Base-by-base conservation (phyloP, 2,888 invertebrate species). In the Chironomus tentans region DNA sequence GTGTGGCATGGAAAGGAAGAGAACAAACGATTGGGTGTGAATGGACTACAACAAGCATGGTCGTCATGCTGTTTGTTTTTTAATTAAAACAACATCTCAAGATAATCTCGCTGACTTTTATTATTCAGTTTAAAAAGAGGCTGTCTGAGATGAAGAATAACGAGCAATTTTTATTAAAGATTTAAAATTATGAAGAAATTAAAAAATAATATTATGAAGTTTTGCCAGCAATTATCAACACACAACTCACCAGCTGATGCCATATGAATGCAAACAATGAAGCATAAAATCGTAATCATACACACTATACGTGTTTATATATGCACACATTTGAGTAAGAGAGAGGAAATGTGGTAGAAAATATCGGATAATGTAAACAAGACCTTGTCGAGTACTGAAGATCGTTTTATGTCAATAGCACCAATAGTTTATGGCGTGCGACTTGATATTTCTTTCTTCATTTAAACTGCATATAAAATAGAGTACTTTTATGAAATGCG, bases 61-160 rank as follows among this genome's bases (percentile, higher is more conserved):
- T 69, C 21, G n/a, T 5, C 24, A 21, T 15, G 48, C 71, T 46
- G 50, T 72, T 62, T 72, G 61, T 72, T 72, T 72, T 21, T 15
- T 61, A 72, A 72, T 73, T 73, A 73, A 73, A 73, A 73, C 61
- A 73, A 73, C 61, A 73, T 73, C 62, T 38, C 4, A 22, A 65
- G 65, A 65, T 65, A 21, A 65, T 65, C 65, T 18, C 24, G 13
- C 21, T 56, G 56, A 24, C 21, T 56, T n/a, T 56, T 15, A 3
- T 56, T 6, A 4, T 18, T 12, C 50, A 50, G 6, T 50, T 13
- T 15, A 15, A 50, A 56, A n/a, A n/a, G n/a, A n/a, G n/a, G n/a
- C n/a, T n/a, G 18, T 3, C 18, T 56, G 18, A 56, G 7, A 12
- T 56, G n/a, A n/a, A 4, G 5, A 13, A 15, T 7, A 56, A 56